Evolutionary conservation across 2,797 vertebrate genomes (phyloP).

Genomic region (Peromyscus eremicus): DNA sequence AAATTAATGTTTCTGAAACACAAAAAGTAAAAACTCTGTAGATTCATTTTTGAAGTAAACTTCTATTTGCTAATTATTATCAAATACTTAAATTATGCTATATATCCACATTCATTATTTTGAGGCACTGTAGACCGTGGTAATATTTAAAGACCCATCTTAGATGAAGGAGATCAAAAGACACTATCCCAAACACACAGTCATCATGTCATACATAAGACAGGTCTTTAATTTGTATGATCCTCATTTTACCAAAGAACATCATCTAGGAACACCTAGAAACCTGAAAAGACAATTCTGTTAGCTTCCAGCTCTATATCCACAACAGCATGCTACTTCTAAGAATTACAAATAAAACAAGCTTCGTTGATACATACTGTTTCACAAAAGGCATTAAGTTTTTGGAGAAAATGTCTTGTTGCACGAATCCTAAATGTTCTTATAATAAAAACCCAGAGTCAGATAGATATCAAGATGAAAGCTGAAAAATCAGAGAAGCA

Average conservation of each 20-base stretch:
- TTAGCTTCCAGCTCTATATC: neutral
- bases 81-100: conserved; percentile 49
- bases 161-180: conserved; percentile 18
- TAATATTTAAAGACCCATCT: conserved; percentile 46
- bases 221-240: conserved; percentile 3
- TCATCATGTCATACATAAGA: neutral
- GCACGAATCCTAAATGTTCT: too few relatives aligned
- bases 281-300: neutral
- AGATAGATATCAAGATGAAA: too few relatives aligned
- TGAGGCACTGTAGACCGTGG: too few relatives aligned
- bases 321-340: conserved; percentile 9
- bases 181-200: conserved; percentile 26
- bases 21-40: neutral
- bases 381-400: neutral
- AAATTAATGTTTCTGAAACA: conserved; percentile 50
- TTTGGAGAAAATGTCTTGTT: neutral
- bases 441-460: too few relatives aligned
- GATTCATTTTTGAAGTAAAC: conserved; percentile 11
- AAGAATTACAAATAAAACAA: neutral
- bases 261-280: neutral
- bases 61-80: conserved; percentile 14
- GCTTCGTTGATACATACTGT: neutral
- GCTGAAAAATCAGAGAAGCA: too few relatives aligned
- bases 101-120: neutral
- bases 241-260: conserved; percentile 50